A percentile compares a stretch with the other conserved stretches of the same genome.
Conservation (phyloP, 2,113 vertebrate genomes). For the Struthio camelus region DNA sequence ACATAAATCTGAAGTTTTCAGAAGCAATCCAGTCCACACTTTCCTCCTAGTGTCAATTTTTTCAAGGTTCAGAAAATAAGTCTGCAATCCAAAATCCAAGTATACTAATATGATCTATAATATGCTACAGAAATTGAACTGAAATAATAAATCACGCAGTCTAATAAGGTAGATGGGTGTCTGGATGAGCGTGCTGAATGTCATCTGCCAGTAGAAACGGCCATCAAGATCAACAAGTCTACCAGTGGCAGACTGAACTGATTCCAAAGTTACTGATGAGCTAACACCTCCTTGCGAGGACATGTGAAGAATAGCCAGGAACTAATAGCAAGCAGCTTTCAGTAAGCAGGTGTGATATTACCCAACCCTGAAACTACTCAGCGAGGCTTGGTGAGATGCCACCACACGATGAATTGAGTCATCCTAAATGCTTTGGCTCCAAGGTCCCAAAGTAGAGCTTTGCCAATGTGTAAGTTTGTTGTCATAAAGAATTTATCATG, state of each 20-base stretch:
- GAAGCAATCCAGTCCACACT: neutral
- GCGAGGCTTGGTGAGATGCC: neutral
- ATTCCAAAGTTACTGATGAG: neutral
- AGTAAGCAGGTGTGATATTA: neutral
- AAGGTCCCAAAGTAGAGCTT: neutral
- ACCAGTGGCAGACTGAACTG: neutral
- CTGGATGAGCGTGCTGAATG: slow-evolving; percentile 23
- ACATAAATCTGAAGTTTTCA: neutral
- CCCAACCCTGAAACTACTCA: neutral
- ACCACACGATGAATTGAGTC: neutral
- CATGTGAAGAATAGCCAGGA: neutral
- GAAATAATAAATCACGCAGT: neutral
- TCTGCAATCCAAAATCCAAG: slow-evolving; percentile 13
- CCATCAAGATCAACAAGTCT: neutral
- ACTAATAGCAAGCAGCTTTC: neutral
- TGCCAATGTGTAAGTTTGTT: neutral
- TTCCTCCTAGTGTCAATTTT: neutral
- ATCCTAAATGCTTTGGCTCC: neutral
- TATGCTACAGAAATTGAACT: neutral
- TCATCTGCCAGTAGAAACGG: neutral
- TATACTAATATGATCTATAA: neutral
- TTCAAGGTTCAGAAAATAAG: slow-evolving; percentile 1
- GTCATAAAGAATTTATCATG: neutral
- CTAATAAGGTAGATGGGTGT: neutral
- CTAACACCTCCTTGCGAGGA: neutral